phyloP scores from a whole-genome alignment of 2,797 vertebrate species.

The Staurois parvus region DNA sequence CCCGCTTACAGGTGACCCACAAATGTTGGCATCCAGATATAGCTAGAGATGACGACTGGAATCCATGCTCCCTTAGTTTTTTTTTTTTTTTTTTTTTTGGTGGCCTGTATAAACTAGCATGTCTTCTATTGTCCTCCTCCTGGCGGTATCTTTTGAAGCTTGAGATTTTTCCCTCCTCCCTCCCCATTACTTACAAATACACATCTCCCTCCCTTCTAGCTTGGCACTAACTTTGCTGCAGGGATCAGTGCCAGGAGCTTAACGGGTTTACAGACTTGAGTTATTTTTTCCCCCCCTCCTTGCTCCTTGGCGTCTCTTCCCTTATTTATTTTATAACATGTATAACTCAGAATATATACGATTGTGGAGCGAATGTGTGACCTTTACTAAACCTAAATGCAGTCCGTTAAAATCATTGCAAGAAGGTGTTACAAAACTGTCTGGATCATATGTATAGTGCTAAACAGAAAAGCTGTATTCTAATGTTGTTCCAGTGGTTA shows the following conservation, averaged over 20 bases:
- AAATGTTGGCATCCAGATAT: conserved; percentile 34
- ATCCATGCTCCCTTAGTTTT: conserved; percentile 13
- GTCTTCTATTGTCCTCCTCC: conserved; percentile 39
- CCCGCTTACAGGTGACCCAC: conserved; percentile 34
- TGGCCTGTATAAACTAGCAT: conserved; percentile 38
- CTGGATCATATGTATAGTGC: not conserved
- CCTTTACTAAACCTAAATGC: not conserved
- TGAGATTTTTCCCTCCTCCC: conserved; percentile 44
- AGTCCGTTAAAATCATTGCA: not conserved
- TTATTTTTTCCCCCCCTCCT: conserved; percentile 39
- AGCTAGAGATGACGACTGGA: conserved; percentile 10
- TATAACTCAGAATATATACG: conserved; percentile 39
- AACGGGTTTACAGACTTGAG: conserved; percentile 55
- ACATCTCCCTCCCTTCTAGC: conserved; percentile 48
- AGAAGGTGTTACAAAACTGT: not conserved
- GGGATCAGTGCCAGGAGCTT: conserved; percentile 56
- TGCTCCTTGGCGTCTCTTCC: conserved; percentile 21
- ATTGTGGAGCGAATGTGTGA: conserved; percentile 36
- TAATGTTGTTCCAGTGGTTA: not conserved
- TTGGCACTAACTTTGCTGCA: conserved; percentile 57
- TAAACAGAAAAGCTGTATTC: not conserved
- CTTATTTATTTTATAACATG: conserved; percentile 54
- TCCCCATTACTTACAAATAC: conserved; percentile 55
- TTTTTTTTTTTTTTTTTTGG: conserved; percentile 39
- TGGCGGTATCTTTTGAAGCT: conserved; percentile 58